A percentile compares a stretch with the other conserved stretches of the same genome.
Evolutionary conservation across 2,113 vertebrate species (phyloP).

Genomic region (Pseudolaguvia tuberculata): DNA sequence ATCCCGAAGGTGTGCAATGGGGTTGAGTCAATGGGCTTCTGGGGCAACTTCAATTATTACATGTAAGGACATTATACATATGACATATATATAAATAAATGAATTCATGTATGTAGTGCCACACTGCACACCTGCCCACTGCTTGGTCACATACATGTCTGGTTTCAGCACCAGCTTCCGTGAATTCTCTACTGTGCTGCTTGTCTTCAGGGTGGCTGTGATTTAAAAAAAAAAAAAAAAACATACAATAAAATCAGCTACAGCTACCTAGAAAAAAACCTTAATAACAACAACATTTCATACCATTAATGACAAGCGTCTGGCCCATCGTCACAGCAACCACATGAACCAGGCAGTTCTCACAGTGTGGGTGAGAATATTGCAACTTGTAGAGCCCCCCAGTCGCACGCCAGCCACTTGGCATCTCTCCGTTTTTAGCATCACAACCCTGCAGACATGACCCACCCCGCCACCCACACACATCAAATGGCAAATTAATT

Average conservation of each 20-base stretch:
- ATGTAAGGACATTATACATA: too few species aligned
- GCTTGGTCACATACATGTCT: constrained; percentile 66
- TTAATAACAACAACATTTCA: background rate
- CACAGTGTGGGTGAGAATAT: constrained; percentile 82
- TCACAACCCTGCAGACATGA: constrained; percentile 52
- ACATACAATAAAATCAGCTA: constrained; percentile 24
- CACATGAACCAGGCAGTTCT: constrained; percentile 69
- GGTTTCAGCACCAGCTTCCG: constrained; percentile 78
- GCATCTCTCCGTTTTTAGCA: constrained; percentile 71
- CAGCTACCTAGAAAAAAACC: background rate
- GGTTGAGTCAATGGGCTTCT: too few species aligned
- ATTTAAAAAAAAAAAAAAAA: background rate
- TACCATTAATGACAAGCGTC: constrained; percentile 80
- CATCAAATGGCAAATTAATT: too few species aligned
- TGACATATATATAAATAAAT: too few species aligned
- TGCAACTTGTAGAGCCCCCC: constrained; percentile 75
- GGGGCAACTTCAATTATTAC: too few species aligned
- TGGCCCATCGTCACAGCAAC: constrained; percentile 81
- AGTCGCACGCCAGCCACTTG: constrained; percentile 73
- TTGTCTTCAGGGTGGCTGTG: constrained; percentile 80
- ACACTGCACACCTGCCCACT: constrained; percentile 69
- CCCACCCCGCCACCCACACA: background rate
- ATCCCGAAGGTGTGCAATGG: too few species aligned
- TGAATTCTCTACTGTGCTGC: constrained; percentile 64
- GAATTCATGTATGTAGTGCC: too few species aligned